A percentile compares a stretch with the other conserved stretches of the same genome.
Evolutionary conservation across 2,113 vertebrate species (phyloP).

Genomic region (Solea solea): DNA sequence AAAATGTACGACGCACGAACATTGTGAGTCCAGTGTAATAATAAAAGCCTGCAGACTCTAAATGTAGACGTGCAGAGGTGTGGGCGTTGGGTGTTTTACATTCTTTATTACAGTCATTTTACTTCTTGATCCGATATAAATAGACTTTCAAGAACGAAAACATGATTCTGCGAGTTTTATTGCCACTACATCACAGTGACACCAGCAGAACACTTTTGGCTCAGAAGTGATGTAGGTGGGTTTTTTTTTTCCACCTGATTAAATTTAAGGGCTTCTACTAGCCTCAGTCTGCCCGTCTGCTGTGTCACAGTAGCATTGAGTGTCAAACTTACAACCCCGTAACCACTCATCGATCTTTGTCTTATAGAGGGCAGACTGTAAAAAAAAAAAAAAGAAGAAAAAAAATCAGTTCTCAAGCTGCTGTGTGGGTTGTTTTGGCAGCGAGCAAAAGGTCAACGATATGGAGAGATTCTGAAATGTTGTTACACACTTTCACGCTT

Average conservation of each 20-base stretch:
- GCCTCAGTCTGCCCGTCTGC: not conserved
- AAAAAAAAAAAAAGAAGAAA: slow-evolving; percentile 3
- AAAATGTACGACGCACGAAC: not conserved
- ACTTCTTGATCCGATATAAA: slow-evolving; percentile 20
- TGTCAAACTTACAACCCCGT: not conserved
- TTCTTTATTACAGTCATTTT: not conserved
- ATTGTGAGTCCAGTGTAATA: not conserved
- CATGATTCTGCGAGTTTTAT: not conserved
- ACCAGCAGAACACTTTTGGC: not conserved
- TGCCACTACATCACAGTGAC: not conserved
- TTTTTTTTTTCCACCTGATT: not conserved
- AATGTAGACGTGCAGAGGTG: not conserved
- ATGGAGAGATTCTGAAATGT: slow-evolving; percentile 10
- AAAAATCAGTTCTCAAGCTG: slow-evolving; percentile 1
- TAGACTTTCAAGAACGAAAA: slow-evolving; percentile 9
- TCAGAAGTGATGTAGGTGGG: not conserved
- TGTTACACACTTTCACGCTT: slow-evolving; percentile 10
- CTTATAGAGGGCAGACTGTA: slow-evolving; percentile 8
- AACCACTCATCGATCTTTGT: slow-evolving; percentile 7
- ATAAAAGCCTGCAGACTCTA: not conserved
- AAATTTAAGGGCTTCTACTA: not conserved
- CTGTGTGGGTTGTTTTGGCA: slow-evolving; percentile 6
- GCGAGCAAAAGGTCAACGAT: slow-evolving; percentile 37
- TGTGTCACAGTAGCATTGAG: not conserved
- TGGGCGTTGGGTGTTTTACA: slow-evolving; percentile 1